Percentiles rank a stretch among this genome's conserved stretches.
phyloP scores from a whole-genome alignment of 2,113 vertebrate species.

The Gymnorhina tibicen region DNA sequence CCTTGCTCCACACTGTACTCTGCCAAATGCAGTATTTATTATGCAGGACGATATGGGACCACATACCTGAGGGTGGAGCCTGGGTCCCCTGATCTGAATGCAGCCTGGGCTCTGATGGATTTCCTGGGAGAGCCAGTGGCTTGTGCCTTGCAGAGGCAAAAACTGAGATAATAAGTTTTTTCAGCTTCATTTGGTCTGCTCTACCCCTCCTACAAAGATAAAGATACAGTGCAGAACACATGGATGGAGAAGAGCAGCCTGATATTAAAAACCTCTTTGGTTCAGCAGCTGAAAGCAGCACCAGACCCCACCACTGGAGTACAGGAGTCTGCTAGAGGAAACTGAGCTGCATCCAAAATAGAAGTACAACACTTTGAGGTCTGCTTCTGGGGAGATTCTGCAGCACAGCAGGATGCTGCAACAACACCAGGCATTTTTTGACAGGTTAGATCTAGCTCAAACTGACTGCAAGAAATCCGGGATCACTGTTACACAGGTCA shows the following conservation, averaged over 20 bases:
- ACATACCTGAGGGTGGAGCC: background rate
- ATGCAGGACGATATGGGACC: background rate
- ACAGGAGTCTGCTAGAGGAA: background rate
- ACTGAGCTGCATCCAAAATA: background rate
- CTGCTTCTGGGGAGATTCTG: background rate
- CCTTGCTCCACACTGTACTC: background rate
- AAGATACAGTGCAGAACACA: background rate
- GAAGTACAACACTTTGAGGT: background rate
- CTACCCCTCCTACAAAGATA: background rate
- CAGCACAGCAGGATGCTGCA: background rate
- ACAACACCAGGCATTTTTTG: rapidly evolving
- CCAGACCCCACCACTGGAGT: background rate
- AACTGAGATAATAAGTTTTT: background rate
- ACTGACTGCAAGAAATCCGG: background rate
- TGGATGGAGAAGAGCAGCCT: background rate
- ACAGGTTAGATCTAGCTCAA: background rate
- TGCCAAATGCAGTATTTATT: slow-evolving; percentile 20
- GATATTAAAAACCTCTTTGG: background rate
- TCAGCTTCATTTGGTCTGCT: background rate
- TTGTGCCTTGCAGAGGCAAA: background rate
- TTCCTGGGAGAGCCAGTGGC: background rate
- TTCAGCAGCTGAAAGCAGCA: background rate
- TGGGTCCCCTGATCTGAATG: background rate
- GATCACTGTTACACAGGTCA: background rate
- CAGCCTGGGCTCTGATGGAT: background rate